A percentile compares a stretch with the other conserved stretches of the same genome.
phyloP scores from a whole-genome alignment of 2,113 vertebrate genomes.

The Burhinus oedicnemus region DNA sequence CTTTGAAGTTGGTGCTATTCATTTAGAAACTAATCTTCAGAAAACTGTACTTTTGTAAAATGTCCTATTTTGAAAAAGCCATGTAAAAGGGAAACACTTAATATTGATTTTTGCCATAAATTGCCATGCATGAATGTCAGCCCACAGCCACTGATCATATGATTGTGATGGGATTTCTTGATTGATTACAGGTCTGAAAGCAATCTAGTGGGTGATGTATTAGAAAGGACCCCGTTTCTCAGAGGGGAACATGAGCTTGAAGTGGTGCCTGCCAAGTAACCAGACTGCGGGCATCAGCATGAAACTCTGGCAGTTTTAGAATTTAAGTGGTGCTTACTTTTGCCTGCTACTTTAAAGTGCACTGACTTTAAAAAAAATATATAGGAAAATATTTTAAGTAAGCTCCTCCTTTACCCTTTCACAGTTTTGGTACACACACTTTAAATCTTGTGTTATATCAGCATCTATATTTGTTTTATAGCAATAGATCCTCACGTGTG shows the following conservation, averaged over 20 bases:
- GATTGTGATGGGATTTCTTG: not conserved
- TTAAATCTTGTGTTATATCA: not conserved
- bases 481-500: not conserved
- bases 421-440: not conserved
- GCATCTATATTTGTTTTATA: not conserved
- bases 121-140: not conserved
- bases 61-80: not conserved
- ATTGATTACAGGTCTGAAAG: not conserved
- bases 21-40: not conserved
- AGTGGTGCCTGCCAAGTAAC: not conserved
- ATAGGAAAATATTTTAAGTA: not conserved
- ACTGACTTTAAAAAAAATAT: not conserved
- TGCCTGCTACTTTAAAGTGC: not conserved
- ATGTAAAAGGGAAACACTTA: not conserved
- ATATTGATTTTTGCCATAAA: not conserved
- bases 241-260: not conserved
- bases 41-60: slow-evolving; percentile 3
- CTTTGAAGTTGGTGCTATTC: slow-evolving; percentile 42
- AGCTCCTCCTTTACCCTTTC: not conserved
- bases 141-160: not conserved
- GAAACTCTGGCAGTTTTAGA: not conserved
- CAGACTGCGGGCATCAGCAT: not conserved
- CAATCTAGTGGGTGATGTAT: not conserved
- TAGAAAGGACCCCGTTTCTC: not conserved
- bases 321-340: not conserved